Base-by-base conservation (phyloP, 2,888 invertebrate genomes). In the Lasioglossum villosulum region DNA sequence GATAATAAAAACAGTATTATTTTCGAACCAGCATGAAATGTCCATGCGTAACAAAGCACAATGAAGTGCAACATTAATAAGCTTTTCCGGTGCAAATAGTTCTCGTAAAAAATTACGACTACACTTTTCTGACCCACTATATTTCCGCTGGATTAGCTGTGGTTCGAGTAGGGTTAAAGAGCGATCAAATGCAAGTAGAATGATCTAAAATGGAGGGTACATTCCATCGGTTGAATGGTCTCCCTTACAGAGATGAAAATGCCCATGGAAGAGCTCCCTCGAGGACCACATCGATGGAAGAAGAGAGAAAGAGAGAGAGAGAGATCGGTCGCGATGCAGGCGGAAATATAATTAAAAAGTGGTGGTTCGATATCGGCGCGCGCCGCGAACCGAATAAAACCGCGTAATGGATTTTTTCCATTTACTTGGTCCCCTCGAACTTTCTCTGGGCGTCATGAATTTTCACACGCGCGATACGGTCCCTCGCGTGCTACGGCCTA, bases 321-420 rank as follows among this genome's bases (percentile, higher is more conserved):
- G 68, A 12, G n/a, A 37, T 68, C 68, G 68, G 16, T 68, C 68
- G 19, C 59, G n/a, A 75, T 16, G 4, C 30, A 19, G 59, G 27
- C 75, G 63, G 75, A 86, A 86, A 81, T 85, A 80, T 86, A 86
- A 86, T 86, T 86, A 86, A 85, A 86, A 86, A 82, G 80, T 76
- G 81, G 78, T 45, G 34, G 84, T 52, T 75, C 80, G 83, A 80
- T 78, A 78, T 42, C 63, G 34, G 66, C 68, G 68, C 23, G 66
- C 56, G 39, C 30, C 72, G 75, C 52, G 75, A 66, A 39, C 45
- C 66, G 81, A 84, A 82, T 73, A 82, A 87, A 82, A 84, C 84
- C 80, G 80, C 74, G 84, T 85, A 89, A 89, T 88, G 84, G 86
- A 88, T 83, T 85, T 86, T 83, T 89, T 82, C 89, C 89, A 89